These are phyloP conservation scores for Bubo bubo DNA, from an alignment of 2,113 vertebrate genomes.

Conservation along the genomic window DNA sequence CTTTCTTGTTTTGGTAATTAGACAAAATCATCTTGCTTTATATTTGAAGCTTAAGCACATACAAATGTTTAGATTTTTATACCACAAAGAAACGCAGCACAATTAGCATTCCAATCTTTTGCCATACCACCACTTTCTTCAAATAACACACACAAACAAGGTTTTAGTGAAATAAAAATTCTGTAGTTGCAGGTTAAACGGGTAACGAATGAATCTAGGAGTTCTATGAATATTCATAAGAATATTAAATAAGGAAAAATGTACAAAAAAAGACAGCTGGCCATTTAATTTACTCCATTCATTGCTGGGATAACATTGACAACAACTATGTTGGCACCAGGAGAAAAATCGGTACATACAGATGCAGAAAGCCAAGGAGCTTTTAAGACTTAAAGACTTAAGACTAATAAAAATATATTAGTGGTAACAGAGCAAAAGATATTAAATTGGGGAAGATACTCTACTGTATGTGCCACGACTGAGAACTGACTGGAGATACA, in stretches of 20 bases:
- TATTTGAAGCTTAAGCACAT: not conserved
- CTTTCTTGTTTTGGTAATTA: conserved; percentile 1
- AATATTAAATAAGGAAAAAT: not conserved
- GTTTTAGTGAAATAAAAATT: not conserved
- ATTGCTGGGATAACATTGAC: not conserved
- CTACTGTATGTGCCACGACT: not conserved
- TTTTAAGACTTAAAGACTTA: not conserved
- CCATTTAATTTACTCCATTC: not conserved
- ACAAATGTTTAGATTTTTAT: not conserved
- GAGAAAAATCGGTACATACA: not conserved
- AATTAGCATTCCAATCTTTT: not conserved
- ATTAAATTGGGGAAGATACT: not conserved
- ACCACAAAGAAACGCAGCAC: not conserved
- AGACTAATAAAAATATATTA: not conserved
- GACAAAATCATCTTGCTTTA: not conserved
- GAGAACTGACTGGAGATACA: not conserved
- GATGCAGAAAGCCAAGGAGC: not conserved
- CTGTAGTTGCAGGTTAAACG: conserved; percentile 6
- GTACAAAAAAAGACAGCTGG: not conserved
- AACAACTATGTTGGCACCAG: not conserved
- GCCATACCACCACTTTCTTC: not conserved
- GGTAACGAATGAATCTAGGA: not conserved
- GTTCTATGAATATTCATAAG: not conserved
- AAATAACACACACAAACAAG: not conserved
- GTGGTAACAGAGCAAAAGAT: not conserved